These are phyloP conservation scores for Palythoa heliodiscus DNA, from an alignment of 92 coral and sea anemone genomes.

Conservation along the genomic window DNA sequence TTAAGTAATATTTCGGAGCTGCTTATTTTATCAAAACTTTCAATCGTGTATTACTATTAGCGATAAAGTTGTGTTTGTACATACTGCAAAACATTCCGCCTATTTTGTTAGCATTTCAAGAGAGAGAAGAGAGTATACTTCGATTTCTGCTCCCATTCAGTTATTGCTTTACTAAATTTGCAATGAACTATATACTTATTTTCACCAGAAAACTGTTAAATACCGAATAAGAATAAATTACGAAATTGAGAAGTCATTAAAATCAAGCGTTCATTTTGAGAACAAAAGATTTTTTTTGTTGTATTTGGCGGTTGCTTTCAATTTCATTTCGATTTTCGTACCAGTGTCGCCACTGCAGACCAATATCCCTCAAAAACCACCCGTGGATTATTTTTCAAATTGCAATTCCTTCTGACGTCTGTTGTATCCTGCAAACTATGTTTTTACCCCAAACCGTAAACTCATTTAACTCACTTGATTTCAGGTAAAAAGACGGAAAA, in stretches of 20 bases:
- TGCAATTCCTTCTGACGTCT: neutral
- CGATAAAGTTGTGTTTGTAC: neutral
- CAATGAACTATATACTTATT: neutral
- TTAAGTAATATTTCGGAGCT: neutral
- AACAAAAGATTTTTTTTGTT: neutral
- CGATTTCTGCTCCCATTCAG: too few species aligned
- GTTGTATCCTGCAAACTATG: neutral
- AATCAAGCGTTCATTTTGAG: neutral
- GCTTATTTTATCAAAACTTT: neutral
- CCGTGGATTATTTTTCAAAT: slow-evolving; percentile 16
- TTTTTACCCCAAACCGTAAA: neutral
- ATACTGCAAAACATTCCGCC: too few species aligned
- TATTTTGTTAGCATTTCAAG: too few species aligned
- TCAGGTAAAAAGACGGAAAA: neutral
- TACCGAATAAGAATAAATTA: neutral
- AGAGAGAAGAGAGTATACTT: too few species aligned
- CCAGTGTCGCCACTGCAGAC: neutral
- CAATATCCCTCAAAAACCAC: neutral
- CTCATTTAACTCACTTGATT: neutral
- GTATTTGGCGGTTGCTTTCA: neutral
- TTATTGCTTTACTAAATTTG: too few species aligned
- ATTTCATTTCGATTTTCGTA: neutral
- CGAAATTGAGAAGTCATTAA: neutral
- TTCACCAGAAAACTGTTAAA: neutral
- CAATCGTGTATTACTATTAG: neutral